Base-by-base conservation (phyloP, 2,797 vertebrate species). In the Tenualosa ilisha region DNA sequence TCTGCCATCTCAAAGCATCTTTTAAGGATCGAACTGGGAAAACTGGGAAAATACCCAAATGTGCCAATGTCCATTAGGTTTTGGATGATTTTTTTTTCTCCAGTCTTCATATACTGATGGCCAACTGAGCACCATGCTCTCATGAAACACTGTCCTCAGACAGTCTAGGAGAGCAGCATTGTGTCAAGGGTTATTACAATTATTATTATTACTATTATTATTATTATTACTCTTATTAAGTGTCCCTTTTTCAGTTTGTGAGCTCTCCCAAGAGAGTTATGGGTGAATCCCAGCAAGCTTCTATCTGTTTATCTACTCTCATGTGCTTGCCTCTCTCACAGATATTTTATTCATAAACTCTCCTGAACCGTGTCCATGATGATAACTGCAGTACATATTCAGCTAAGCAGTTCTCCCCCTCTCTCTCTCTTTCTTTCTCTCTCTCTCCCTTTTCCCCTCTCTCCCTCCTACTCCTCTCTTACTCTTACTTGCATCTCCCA, bases 231-330 rank as follows among this genome's bases (percentile, higher is more conserved):
- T 20, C n/a, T 59, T 22, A 59, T 59, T 22, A 59, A 59, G 20
- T 59, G 56, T 59, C 20, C 56, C 56, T n/a, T 59, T 56, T 59
- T 59, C 56, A 59, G 56, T 4, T 59, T 59, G 56, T 59, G 56
- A 59, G 6, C 17, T 59, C 56, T 59, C 56, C 56, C 56, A 20
- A 22, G 56, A 59, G 56, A 59, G 22, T n/a, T 59, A 59, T 59
- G 56, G 56, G 3, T 1, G 7, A 59, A n/a, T 59, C 63, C 26
- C 12, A 12, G 24, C 63, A 26, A 68, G 63, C 26, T 68, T 68
- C n/a, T n/a, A n/a, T n/a, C n/a, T 26, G 31, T 5, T 72, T 72
- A 50, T 53, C 83, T 72, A 72, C 61, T 84, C 82, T 83, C 37
- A 83, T 68, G 31, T 68, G 63, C 24, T 31, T 68, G 12, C 26